Percentiles rank a stretch among this genome's conserved stretches.
These are phyloP conservation scores for Salarias fasciatus DNA, from an alignment of 2,797 vertebrate species.

Conservation along the genomic window DNA sequence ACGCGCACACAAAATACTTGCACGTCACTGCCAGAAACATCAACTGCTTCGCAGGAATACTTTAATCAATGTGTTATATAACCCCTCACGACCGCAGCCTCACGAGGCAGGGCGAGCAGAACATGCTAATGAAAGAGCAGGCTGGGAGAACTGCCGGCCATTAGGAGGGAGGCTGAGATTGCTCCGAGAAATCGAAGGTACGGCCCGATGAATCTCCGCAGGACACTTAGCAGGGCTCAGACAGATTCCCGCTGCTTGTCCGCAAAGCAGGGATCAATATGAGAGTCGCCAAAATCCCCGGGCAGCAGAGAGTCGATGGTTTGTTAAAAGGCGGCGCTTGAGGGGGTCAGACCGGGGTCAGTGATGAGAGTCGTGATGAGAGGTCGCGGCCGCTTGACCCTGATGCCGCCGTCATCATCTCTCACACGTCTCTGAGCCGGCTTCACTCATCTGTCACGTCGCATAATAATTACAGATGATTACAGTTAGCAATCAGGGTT, in stretches of 20 bases:
- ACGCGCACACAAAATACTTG: no score
- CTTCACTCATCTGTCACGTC: not conserved
- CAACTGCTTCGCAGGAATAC: not conserved
- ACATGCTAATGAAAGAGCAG: slow-evolving; percentile 47
- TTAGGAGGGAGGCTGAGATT: slow-evolving; percentile 37
- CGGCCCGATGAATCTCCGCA: slow-evolving; percentile 55
- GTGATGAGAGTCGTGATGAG: slow-evolving; percentile 45
- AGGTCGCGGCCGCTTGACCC: slow-evolving; percentile 17
- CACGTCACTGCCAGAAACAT: not conserved
- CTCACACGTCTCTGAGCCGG: not conserved
- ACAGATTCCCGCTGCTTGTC: slow-evolving; percentile 57
- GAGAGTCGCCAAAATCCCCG: slow-evolving; percentile 14
- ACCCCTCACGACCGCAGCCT: slow-evolving; percentile 1
- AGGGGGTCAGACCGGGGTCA: slow-evolving; percentile 60
- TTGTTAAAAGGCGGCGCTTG: slow-evolving; percentile 58
- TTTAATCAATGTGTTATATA: slow-evolving; percentile 10
- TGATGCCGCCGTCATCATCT: not conserved
- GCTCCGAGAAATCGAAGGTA: slow-evolving; percentile 51
- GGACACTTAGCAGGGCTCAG: slow-evolving; percentile 49
- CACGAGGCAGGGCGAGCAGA: slow-evolving; percentile 29
- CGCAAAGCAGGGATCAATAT: slow-evolving; percentile 69
- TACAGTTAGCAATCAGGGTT: no score
- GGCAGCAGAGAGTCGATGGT: slow-evolving; percentile 43
- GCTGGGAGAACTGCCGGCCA: slow-evolving; percentile 32
- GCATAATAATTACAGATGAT: no score